A percentile compares a stretch with the other conserved stretches of the same genome.
These are phyloP conservation scores for Antitype chi DNA, from an alignment of 2,888 invertebrate species.

Conservation along the genomic window DNA sequence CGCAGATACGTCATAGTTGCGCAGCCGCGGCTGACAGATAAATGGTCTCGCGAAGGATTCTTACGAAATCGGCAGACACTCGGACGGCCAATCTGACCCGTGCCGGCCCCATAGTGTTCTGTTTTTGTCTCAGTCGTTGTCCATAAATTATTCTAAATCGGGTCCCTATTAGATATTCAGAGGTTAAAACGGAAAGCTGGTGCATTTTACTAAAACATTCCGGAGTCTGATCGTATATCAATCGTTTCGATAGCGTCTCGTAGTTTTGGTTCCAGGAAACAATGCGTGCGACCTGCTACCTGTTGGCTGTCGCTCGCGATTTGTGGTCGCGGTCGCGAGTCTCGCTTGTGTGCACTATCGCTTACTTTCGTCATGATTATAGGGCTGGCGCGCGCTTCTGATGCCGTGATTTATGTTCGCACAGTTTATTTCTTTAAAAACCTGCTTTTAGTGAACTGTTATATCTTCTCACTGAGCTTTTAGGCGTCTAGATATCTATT, in stretches of 20 bases:
- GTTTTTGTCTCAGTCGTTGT: constrained; percentile 86
- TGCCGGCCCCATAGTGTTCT: constrained; percentile 84
- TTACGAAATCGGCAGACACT: constrained; percentile 77
- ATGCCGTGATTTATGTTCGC: constrained; percentile 46
- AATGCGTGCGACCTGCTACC: constrained; percentile 87
- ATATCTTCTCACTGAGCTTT: background rate
- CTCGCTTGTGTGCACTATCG: constrained; percentile 74
- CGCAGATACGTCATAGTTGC: constrained; percentile 71
- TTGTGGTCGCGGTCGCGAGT: constrained; percentile 77
- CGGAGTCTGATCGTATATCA: constrained; percentile 87
- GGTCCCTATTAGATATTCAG: constrained; percentile 89
- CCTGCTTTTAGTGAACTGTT: constrained; percentile 21
- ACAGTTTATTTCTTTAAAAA: constrained; percentile 30
- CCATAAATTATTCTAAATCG: constrained; percentile 89
- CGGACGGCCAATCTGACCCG: constrained; percentile 75
- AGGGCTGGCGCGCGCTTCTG: constrained; percentile 66
- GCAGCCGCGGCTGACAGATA: constrained; percentile 75
- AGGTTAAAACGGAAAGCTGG: constrained; percentile 86
- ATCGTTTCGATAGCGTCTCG: constrained; percentile 86
- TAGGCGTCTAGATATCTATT: too few species aligned
- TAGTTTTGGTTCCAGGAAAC: constrained; percentile 86
- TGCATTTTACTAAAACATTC: constrained; percentile 88
- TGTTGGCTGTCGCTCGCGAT: constrained; percentile 82
- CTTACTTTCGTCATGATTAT: constrained; percentile 69
- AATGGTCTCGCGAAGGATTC: constrained; percentile 76